Evolutionary conservation across 53 echinoderm and acorn worm genomes (phyloP).

Genomic region (Crossaster papposus): DNA sequence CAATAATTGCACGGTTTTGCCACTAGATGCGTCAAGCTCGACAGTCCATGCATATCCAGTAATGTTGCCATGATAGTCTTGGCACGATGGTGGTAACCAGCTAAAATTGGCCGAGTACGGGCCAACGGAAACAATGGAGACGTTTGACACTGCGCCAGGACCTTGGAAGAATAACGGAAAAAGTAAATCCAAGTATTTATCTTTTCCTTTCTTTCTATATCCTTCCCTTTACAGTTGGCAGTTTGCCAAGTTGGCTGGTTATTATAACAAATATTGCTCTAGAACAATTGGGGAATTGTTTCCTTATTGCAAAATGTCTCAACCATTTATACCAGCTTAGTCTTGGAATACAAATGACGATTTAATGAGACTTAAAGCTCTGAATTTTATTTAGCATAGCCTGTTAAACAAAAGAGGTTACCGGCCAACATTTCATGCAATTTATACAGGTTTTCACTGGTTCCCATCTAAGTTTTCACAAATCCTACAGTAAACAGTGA

Average conservation of each 20-base stretch:
- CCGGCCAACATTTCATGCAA: no score
- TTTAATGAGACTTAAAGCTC: no score
- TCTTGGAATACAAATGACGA: no score
- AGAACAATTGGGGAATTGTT: no score
- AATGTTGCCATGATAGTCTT: conserved; percentile 12
- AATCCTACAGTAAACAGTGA: no score
- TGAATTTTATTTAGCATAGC: no score
- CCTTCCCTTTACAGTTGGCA: neutral
- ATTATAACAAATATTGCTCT: no score
- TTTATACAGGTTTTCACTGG: no score
- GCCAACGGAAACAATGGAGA: conserved; percentile 2
- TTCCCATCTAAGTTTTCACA: no score
- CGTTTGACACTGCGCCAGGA: conserved; percentile 24
- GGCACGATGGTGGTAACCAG: neutral
- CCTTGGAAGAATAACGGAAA: neutral
- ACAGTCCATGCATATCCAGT: neutral
- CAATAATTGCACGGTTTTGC: neutral
- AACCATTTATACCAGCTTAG: no score
- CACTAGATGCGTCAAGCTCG: neutral
- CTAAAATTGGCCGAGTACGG: conserved; percentile 18
- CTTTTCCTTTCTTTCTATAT: neutral
- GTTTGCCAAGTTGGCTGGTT: neutral
- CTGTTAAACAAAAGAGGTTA: no score
- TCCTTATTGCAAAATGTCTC: no score
- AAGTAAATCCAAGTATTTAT: neutral